A percentile compares a stretch with the other conserved stretches of the same genome.
phyloP scores from a whole-genome alignment of 2,797 vertebrate genomes.

The Eulemur coronatus region DNA sequence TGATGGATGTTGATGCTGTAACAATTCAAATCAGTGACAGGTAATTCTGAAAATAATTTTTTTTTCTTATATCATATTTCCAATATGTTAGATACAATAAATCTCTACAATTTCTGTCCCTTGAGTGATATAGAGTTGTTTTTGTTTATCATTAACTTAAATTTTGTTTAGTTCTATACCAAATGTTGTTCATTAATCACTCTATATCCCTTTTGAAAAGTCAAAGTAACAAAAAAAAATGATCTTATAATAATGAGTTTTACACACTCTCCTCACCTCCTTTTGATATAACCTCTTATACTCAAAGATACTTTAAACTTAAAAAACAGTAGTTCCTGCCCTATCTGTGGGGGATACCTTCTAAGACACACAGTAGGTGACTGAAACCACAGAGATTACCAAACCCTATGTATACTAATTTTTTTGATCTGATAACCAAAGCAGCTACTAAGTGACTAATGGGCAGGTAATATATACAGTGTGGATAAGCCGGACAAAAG shows the following conservation, averaged over 20 bases:
- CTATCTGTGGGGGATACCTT: not conserved
- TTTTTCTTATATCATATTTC: not conserved
- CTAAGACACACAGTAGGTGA: not conserved
- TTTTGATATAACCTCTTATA: not conserved
- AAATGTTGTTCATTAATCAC: not conserved
- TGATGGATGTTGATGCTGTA: not conserved
- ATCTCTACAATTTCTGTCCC: not conserved
- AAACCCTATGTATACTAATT: not conserved
- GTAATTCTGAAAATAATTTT: conserved; percentile 42
- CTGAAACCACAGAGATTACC: not conserved
- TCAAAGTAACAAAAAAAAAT: not conserved
- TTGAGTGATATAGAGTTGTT: not conserved
- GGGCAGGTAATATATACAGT: no score
- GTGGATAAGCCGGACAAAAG: no score
- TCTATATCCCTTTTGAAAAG: not conserved
- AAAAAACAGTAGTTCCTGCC: not conserved
- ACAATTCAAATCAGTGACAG: not conserved
- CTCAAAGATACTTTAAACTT: not conserved
- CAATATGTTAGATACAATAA: not conserved
- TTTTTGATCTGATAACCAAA: not conserved
- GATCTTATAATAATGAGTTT: no score
- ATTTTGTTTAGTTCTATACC: not conserved
- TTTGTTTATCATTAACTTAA: not conserved
- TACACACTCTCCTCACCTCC: not conserved
- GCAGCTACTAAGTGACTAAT: not conserved